These are phyloP conservation scores for Monodelphis domestica DNA, from an alignment of 2,797 vertebrate species.

Conservation along the genomic window DNA sequence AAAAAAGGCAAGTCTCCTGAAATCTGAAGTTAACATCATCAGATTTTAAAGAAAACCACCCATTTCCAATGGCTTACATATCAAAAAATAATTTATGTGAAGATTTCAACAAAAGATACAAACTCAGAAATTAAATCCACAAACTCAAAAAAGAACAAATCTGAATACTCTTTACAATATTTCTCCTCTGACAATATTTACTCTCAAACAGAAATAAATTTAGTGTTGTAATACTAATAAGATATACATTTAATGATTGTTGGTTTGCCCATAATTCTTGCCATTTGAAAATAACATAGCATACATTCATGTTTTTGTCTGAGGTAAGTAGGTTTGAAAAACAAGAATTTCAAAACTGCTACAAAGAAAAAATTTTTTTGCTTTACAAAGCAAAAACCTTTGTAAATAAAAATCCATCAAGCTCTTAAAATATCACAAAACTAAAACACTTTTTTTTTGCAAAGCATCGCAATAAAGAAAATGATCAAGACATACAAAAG, in stretches of 20 bases:
- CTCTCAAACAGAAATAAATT: constrained; percentile 29
- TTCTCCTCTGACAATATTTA: constrained; percentile 26
- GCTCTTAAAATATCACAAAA: constrained; percentile 45
- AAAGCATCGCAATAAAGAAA: background rate
- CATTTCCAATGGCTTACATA: background rate
- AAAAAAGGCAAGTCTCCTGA: constrained; percentile 43
- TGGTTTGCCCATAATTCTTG: background rate
- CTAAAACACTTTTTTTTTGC: constrained; percentile 9
- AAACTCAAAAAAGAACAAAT: background rate
- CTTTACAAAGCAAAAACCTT: constrained; percentile 27
- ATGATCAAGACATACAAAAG: background rate
- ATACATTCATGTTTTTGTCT: constrained; percentile 30
- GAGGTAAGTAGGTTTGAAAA: constrained; percentile 53
- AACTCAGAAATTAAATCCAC: background rate
- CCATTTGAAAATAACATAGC: constrained; percentile 20
- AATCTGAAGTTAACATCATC: background rate
- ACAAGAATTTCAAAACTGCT: constrained; percentile 42
- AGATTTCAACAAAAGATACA: background rate
- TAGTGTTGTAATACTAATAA: background rate
- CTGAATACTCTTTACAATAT: constrained; percentile 34
- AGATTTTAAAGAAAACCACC: background rate
- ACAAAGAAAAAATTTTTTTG: constrained; percentile 34
- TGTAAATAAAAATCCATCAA: constrained; percentile 41
- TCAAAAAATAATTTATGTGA: background rate
- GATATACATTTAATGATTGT: background rate